Base-by-base conservation (phyloP, 1,140 invertebrate genomes). In the Drosophila prosaltans region DNA sequence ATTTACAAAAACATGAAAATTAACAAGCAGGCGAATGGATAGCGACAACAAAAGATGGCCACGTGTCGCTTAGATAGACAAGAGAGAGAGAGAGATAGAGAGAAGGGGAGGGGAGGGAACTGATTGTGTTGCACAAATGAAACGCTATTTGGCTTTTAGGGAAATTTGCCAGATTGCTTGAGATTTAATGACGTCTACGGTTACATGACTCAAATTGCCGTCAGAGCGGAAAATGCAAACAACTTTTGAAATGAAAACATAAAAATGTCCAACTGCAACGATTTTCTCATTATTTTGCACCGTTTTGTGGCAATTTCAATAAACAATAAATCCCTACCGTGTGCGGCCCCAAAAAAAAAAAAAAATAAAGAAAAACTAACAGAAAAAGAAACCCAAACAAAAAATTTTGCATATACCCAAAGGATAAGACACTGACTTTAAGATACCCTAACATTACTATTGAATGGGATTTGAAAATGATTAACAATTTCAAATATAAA, bases 241-340 rank as follows among this genome's bases (percentile, higher is more conserved):
- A 89, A 89, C 67, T 89, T 89, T 89, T 78, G 66, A 89, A 89
- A 89, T 89, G 85, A 89, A 89, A 89, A 89, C 84, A 89, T 89
- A 89, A 89, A 89, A 89, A 71, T 84, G 84, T 89, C 84, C 61
- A 70, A 68, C 81, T 72, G 74, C 81, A 72, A 71, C 81, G 78
- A 89, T 89, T 89, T 89, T 89, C 84, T 89, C 84, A 89, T 89
- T 89, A 89, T 89, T 88, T 89, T 89, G 84, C 84, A 89, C 84
- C 84, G 84, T 89, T 89, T 89, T 89, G 84, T 84, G 84, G 84
- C 80, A 89, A 89, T 89, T 84, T 78, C 84, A 89, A 89, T 89
- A 89, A 89, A 89, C 85, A 89, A 89, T 89, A 89, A 89, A 89
- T 89, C 85, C 84, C 83, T 83, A 89, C 72, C 58, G 73, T 74